Evolutionary conservation across 2,888 invertebrate genomes (phyloP), one percentile per base, ranked within the genome.

Genomic region (Ormyrus labotus): DNA sequence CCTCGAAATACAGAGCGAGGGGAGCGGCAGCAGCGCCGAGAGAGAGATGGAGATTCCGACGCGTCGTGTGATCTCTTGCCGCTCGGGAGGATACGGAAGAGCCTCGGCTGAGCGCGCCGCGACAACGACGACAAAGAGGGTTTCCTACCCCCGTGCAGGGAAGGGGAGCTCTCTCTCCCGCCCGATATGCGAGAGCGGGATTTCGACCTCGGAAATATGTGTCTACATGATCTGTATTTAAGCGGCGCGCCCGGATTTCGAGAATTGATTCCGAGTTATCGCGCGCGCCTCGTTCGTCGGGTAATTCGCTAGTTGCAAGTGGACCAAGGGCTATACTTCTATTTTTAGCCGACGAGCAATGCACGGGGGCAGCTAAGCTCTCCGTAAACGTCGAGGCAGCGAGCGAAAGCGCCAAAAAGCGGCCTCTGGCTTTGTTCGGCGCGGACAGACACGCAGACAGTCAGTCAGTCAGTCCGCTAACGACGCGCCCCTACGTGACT

Each of bases 181-280:
- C 19, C 19, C 1, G 19, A 19, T 19, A 19, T 19, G 5, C 45
- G 45, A 34, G 45, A 34, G 7, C 68, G 11, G 9, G 3, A 48
- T n/a, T 11, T 19, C n/a, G 11, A n/a, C 11, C 9, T 58, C 72
- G 65, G 19, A 69, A 77, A 70, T 58, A 65, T 63, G 64, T 13
- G 57, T 10, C 51, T 58, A 69, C 71, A 61, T 68, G 76, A 81
- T 76, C 80, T 81, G 80, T 77, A 73, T 77, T 81, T 81, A 73
- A 81, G 80, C 45, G 80, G 68, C 57, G 68, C 57, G 45, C 64
- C 57, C 64, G 74, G 64, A 72, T 72, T 64, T 64, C 61, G 68
- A 34, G 60, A 76, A 80, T 80, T 80, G 80, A 80, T 80, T 80
- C 75, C 58, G 55, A 48, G 60, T 70, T 58, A n/a, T 19, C 11